These are phyloP conservation scores for Epinephelus moara DNA, from an alignment of 2,113 vertebrate species.

Conservation along the genomic window DNA sequence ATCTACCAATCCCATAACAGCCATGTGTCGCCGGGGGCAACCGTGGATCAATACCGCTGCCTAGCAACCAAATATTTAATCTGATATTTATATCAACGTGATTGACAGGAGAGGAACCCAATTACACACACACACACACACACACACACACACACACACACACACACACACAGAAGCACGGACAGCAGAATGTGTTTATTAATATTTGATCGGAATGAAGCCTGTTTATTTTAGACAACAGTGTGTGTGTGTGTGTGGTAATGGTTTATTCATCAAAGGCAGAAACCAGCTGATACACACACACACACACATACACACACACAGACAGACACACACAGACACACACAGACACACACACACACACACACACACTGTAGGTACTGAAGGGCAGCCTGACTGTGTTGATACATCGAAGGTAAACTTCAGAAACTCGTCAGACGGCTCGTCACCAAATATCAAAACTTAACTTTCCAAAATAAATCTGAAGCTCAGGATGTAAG, in stretches of 20 bases:
- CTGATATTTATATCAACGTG: constrained; percentile 60
- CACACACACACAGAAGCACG: constrained; percentile 15
- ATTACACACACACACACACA: constrained; percentile 2
- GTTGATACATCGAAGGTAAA: too few species aligned
- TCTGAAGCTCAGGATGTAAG: too few species aligned
- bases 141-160: constrained; percentile 17
- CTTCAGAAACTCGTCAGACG: too few species aligned
- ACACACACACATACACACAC: neutral
- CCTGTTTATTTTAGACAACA: constrained; percentile 34
- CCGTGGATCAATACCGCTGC: constrained; percentile 49
- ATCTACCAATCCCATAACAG: constrained; percentile 31
- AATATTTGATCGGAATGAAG: constrained; percentile 50
- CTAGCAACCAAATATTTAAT: constrained; percentile 59
- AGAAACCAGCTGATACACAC: neutral
- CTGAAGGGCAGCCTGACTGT: too few species aligned
- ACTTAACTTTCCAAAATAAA: too few species aligned
- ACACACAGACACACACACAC: neutral
- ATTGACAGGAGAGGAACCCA: constrained; percentile 41
- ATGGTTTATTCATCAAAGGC: neutral
- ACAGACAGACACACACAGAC: neutral
- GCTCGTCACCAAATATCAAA: too few species aligned
- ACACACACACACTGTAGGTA: neutral
- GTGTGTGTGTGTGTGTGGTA: constrained; percentile 1
- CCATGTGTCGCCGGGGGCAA: constrained; percentile 45
- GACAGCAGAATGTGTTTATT: constrained; percentile 52